Conservation (phyloP, 2,888 invertebrate genomes). For the Tridacna crocea region DNA sequence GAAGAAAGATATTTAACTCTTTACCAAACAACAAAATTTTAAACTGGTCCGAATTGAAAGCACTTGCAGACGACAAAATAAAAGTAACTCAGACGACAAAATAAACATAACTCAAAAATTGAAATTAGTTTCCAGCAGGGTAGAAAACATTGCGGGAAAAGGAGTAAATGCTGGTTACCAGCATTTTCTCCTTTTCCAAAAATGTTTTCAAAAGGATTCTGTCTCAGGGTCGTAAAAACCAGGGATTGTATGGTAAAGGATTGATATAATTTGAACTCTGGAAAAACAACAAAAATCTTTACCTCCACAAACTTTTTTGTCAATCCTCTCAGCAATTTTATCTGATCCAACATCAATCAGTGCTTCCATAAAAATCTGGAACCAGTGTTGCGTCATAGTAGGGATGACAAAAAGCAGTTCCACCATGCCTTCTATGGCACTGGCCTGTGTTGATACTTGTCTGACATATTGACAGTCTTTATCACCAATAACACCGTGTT, state of each 20-base stretch:
- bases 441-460: not conserved
- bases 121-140: no score
- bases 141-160: not conserved
- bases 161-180: not conserved
- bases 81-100: no score
- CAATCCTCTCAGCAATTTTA: conserved; percentile 22
- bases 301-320: conserved; percentile 21
- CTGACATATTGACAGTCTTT: not conserved
- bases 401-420: not conserved
- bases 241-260: not conserved
- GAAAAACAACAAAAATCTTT: not conserved
- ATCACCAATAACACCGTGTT: not conserved
- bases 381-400: not conserved
- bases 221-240: not conserved
- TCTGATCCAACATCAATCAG: conserved; percentile 1
- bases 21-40: no score
- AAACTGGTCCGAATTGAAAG: no score
- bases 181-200: not conserved
- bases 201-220: not conserved
- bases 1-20: no score
- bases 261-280: not conserved
- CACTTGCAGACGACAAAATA: no score
- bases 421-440: not conserved
- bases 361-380: not conserved
- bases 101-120: no score